Evolutionary conservation across 2,113 vertebrate genomes (phyloP).

Genomic region (Antigone vipio): DNA sequence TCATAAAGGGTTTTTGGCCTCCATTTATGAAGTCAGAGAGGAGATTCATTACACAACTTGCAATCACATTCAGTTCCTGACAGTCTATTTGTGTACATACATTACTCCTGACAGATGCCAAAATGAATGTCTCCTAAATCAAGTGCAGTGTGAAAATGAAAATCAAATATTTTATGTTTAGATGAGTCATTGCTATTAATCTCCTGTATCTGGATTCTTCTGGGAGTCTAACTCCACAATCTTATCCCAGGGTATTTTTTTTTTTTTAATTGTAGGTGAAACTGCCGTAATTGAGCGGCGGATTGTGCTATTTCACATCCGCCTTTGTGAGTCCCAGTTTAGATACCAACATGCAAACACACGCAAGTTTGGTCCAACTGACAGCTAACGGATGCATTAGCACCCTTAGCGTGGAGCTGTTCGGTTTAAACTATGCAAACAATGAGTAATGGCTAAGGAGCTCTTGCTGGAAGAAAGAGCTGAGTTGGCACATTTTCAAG

Average conservation of each 20-base stretch:
- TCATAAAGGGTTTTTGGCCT: neutral
- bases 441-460: neutral
- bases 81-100: neutral
- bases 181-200: neutral
- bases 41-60: neutral
- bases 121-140: neutral
- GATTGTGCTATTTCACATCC: neutral
- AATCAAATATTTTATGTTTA: neutral
- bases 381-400: neutral
- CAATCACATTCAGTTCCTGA: neutral
- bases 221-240: neutral
- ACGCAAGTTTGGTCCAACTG: neutral
- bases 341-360: neutral
- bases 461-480: neutral
- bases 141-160: neutral
- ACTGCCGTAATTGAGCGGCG: accelerated
- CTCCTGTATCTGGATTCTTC: neutral
- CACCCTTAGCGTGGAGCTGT: neutral
- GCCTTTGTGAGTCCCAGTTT: neutral
- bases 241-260: neutral
- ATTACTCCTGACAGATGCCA: neutral
- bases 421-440: neutral
- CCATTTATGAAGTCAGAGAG: neutral
- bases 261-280: neutral
- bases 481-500: neutral